Conservation (phyloP, 2,888 invertebrate species). For the Hypomecis atomaria region DNA sequence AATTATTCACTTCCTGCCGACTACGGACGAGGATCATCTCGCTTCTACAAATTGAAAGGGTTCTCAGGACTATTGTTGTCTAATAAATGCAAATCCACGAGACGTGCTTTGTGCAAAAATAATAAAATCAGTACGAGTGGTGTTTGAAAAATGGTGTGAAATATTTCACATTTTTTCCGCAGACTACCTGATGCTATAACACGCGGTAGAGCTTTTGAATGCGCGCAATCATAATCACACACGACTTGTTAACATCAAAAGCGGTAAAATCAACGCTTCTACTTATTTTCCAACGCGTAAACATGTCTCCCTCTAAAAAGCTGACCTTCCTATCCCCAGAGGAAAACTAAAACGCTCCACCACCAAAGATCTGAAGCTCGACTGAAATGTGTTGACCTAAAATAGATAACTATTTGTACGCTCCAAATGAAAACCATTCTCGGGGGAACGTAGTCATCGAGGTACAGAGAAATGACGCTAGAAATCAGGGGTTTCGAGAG, state of each 20-base stretch:
- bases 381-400: constrained; percentile 34
- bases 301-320: constrained; percentile 47
- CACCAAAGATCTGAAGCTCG: constrained; percentile 30
- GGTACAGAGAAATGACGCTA: constrained; percentile 17
- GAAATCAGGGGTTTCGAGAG: constrained; percentile 12
- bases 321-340: constrained; percentile 42
- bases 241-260: constrained; percentile 56
- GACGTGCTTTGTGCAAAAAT: neutral
- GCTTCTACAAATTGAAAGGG: constrained; percentile 37
- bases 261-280: constrained; percentile 48
- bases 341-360: constrained; percentile 49
- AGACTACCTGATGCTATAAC: constrained; percentile 12
- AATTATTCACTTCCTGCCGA: constrained; percentile 45
- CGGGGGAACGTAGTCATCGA: constrained; percentile 23
- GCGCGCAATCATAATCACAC: constrained; percentile 44
- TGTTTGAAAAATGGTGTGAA: neutral
- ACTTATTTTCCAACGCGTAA: constrained; percentile 48
- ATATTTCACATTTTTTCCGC: constrained; percentile 1
- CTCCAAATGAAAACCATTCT: constrained; percentile 22
- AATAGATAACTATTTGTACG: constrained; percentile 36
- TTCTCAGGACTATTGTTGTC: constrained; percentile 33
- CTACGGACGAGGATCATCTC: constrained; percentile 38
- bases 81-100: constrained; percentile 32
- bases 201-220: constrained; percentile 21
- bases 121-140: neutral